Evolutionary conservation across 2,888 invertebrate species (phyloP).

Genomic region (Aphodius sticticus): DNA sequence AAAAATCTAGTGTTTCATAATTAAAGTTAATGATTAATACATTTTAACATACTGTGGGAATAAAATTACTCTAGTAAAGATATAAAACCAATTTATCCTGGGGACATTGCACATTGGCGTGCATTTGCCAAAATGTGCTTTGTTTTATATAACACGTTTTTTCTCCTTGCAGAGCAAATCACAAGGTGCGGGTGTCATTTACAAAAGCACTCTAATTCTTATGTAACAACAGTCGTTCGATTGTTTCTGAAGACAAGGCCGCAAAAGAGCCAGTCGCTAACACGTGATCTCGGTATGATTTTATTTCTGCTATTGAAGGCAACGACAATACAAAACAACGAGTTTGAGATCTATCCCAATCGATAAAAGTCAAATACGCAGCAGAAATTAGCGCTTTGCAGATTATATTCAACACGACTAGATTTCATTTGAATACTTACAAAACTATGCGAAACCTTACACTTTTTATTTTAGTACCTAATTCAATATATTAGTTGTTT

Average conservation of each 20-base stretch:
- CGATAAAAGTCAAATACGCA: neutral
- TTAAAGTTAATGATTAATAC: neutral
- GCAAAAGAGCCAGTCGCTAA: neutral
- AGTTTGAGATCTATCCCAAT: neutral
- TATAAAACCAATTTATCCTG: no score
- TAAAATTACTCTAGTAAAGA: no score
- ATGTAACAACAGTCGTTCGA: neutral
- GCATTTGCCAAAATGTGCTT: neutral
- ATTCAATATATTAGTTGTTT: no score
- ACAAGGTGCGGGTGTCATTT: neutral
- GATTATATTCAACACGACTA: no score
- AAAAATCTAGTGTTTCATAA: no score
- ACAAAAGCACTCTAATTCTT: neutral
- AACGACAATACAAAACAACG: neutral
- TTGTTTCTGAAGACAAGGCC: neutral
- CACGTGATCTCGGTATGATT: neutral
- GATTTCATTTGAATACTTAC: no score
- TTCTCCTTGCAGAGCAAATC: neutral
- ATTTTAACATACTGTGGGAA: no score
- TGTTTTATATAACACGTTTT: neutral
- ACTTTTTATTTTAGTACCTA: no score
- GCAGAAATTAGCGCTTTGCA: neutral
- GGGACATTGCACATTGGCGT: neutral
- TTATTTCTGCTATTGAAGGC: neutral
- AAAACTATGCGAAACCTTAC: no score